These are phyloP conservation scores for Gallinago jamesoni DNA, from an alignment of 2,113 vertebrate species.

Conservation along the genomic window DNA sequence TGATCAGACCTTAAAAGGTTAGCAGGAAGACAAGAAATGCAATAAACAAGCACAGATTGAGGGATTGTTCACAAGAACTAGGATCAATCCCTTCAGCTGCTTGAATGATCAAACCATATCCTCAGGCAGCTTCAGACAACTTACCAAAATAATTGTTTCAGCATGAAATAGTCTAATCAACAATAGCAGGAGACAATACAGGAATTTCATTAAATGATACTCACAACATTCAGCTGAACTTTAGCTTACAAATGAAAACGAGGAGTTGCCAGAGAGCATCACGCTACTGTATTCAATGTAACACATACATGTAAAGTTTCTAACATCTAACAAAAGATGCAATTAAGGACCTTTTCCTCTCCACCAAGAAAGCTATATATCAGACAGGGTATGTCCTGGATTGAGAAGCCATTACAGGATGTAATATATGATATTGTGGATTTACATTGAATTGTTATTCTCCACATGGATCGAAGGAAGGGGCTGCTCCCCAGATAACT, in stretches of 20 bases:
- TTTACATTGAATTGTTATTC: neutral
- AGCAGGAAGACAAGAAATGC: conserved; percentile 26
- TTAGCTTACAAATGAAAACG: neutral
- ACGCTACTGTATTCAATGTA: neutral
- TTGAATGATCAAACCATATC: conserved; percentile 47
- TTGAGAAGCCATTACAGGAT: neutral
- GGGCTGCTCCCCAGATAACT: neutral
- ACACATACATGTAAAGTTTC: neutral
- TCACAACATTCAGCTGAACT: neutral
- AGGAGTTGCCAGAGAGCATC: neutral
- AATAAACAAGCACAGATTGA: conserved; percentile 57
- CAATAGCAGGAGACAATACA: neutral
- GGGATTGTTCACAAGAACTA: conserved; percentile 12
- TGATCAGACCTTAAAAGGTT: conserved; percentile 14
- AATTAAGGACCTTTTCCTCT: neutral
- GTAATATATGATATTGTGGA: no score
- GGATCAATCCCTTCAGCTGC: conserved; percentile 50
- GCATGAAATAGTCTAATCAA: conserved; percentile 16
- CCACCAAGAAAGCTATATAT: neutral
- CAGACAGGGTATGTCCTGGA: neutral
- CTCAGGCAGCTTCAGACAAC: conserved; percentile 34
- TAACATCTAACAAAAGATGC: neutral
- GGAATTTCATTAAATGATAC: neutral
- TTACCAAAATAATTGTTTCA: conserved; percentile 64
- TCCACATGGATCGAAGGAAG: neutral